Evolutionary conservation across 2,888 invertebrate genomes (phyloP).

Genomic region (Aproaerema taeniolella): DNA sequence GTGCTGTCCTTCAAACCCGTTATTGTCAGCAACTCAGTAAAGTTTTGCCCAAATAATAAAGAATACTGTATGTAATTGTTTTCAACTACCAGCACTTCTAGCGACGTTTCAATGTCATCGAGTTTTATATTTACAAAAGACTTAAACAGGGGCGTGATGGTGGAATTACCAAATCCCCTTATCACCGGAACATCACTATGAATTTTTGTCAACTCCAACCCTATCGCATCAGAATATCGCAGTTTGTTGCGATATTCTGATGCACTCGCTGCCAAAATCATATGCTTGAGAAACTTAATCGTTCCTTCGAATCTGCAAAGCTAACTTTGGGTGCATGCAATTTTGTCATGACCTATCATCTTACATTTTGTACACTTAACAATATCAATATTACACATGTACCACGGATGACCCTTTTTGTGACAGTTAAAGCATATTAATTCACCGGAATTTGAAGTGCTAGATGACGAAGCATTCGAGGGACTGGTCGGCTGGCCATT

Average conservation of each 20-base stretch:
- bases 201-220: no score
- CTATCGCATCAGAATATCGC: no score
- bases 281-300: no score
- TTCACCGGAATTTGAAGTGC: background rate
- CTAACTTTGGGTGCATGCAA: no score
- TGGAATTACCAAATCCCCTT: conserved; percentile 18
- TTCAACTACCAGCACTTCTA: conserved; percentile 12
- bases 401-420: conserved; percentile 12
- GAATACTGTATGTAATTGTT: conserved; percentile 7
- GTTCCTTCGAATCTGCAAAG: no score
- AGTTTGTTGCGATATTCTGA: no score
- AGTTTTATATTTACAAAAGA: background rate
- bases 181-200: conserved; percentile 13
- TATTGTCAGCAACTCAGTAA: conserved; percentile 11
- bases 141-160: background rate
- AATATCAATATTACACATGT: no score
- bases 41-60: conserved; percentile 14
- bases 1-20: conserved; percentile 14
- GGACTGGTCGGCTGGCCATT: no score
- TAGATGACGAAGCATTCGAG: no score
- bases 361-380: no score
- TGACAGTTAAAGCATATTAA: conserved; percentile 11
- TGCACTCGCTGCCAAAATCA: no score
- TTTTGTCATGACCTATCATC: no score
- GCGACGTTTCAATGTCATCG: conserved; percentile 12